Percentiles rank a stretch among this genome's conserved stretches.
phyloP scores from a whole-genome alignment of 92 coral and sea anemone genomes.

The Epizoanthus rinbou region DNA sequence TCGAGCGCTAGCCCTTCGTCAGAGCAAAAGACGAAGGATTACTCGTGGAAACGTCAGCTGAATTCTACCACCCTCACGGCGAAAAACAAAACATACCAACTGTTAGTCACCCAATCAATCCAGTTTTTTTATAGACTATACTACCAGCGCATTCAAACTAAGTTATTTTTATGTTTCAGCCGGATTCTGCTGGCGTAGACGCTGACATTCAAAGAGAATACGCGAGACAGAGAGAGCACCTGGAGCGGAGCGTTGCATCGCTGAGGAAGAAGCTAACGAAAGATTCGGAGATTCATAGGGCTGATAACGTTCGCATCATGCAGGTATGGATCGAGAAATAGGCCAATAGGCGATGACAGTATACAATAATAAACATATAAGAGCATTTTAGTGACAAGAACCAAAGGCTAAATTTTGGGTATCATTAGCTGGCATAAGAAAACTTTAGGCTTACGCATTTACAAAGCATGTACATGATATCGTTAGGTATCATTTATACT shows the following conservation, averaged over 20 bases:
- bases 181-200: conserved; percentile 95
- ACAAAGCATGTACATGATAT: too few species aligned
- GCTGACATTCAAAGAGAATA: conserved; percentile 97
- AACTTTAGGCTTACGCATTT: too few species aligned
- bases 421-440: neutral
- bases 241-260: conserved; percentile 98
- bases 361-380: too few species aligned
- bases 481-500: neutral
- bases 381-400: neutral
- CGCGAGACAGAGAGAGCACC: conserved; percentile 95
- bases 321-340: conserved; percentile 62
- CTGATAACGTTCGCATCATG: conserved; percentile 98
- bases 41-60: too few species aligned
- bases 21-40: too few species aligned
- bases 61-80: too few species aligned
- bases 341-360: too few species aligned
- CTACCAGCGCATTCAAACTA: neutral
- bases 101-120: too few species aligned
- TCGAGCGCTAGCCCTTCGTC: too few species aligned
- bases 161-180: conserved; percentile 47
- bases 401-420: neutral
- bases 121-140: too few species aligned
- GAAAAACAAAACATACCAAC: too few species aligned
- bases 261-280: conserved; percentile 93
- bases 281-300: conserved; percentile 98